These are phyloP conservation scores for Mobula birostris DNA, from an alignment of 2,113 vertebrate genomes.

Conservation along the genomic window DNA sequence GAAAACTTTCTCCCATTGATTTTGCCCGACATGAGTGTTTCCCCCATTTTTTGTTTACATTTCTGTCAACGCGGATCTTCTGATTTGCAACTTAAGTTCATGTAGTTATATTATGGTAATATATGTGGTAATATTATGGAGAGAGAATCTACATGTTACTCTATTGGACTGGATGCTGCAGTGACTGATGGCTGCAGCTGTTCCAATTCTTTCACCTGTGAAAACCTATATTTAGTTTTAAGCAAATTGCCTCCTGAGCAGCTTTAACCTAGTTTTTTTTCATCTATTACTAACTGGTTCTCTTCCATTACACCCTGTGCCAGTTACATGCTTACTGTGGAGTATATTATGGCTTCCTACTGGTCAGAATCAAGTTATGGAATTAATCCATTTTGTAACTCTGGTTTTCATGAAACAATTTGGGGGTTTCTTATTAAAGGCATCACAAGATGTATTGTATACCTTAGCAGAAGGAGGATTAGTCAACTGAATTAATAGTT, in stretches of 20 bases:
- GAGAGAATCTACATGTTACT: not conserved
- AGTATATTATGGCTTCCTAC: not conserved
- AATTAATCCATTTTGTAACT: not conserved
- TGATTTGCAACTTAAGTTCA: not conserved
- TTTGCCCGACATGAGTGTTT: not conserved
- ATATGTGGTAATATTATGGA: not conserved
- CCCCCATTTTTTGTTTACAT: not conserved
- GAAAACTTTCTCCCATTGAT: not conserved
- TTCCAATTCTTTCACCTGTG: slow-evolving; percentile 7
- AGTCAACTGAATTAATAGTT: not conserved
- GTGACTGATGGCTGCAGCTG: not conserved
- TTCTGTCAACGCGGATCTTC: not conserved
- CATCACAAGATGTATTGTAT: not conserved
- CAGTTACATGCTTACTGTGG: not conserved
- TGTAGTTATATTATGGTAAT: not conserved
- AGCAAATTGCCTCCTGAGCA: not conserved
- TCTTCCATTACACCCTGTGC: not conserved
- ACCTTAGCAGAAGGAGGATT: not conserved
- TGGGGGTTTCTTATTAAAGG: not conserved
- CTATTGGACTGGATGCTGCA: not conserved
- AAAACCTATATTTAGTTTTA: slow-evolving; percentile 18
- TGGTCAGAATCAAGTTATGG: not conserved
- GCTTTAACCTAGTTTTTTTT: slow-evolving; percentile 3
- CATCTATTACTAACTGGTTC: not conserved
- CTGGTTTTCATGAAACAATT: not conserved